Conservation (phyloP, 2,888 invertebrate genomes). For the Lottia gigantea region DNA sequence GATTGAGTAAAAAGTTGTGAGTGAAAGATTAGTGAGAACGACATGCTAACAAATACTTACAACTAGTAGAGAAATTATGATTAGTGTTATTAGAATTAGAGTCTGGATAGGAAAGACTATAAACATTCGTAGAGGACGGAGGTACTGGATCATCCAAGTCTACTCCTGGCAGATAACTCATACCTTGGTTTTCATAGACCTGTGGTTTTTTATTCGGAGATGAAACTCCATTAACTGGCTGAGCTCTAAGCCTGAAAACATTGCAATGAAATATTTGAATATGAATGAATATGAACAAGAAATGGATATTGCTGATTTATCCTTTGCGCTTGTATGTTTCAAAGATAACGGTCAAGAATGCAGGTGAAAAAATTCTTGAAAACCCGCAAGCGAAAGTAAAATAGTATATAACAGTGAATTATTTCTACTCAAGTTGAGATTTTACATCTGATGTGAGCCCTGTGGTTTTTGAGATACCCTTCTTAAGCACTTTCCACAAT, state of each 20-base stretch:
- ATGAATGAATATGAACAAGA: no score
- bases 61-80: constrained; percentile 17
- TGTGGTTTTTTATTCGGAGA: constrained; percentile 30
- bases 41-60: constrained; percentile 21
- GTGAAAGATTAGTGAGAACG: not conserved
- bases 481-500: no score
- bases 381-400: no score
- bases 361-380: no score
- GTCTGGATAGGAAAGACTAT: constrained; percentile 8
- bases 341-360: no score
- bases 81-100: constrained; percentile 20
- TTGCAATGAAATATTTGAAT: not conserved
- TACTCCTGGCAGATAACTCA: constrained; percentile 12
- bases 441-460: no score
- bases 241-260: constrained; percentile 18
- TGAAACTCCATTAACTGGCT: constrained; percentile 8
- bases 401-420: no score
- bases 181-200: constrained; percentile 49
- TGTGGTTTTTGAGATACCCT: no score
- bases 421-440: no score
- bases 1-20: no score
- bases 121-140: not conserved
- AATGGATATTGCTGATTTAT: no score
- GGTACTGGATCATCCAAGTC: constrained; percentile 18
- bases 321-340: no score